Evolutionary conservation across 2,888 invertebrate genomes (phyloP).

Genomic region (Laspeyria flexula): DNA sequence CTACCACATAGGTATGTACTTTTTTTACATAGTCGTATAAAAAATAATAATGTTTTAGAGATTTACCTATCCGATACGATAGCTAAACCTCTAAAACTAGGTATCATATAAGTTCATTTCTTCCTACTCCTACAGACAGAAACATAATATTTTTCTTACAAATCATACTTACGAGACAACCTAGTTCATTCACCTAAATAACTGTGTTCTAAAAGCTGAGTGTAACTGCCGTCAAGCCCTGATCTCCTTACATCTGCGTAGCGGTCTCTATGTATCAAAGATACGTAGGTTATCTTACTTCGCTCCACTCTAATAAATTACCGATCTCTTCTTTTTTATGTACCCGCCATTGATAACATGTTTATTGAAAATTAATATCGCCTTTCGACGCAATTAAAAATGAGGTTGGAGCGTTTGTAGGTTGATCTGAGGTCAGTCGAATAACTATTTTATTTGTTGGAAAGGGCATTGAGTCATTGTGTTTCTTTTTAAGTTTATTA

Average conservation of each 20-base stretch:
- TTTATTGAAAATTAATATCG: slow-evolving; percentile 79
- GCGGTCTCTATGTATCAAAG: slow-evolving; percentile 33
- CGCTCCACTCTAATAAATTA: slow-evolving; percentile 66
- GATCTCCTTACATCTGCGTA: slow-evolving; percentile 18
- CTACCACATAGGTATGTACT: too few relatives aligned
- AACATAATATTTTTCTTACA: too few relatives aligned
- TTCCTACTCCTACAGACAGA: too few relatives aligned
- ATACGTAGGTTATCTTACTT: slow-evolving; percentile 63
- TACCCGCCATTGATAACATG: slow-evolving; percentile 69
- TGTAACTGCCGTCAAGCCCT: not conserved
- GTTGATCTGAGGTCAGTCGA: slow-evolving; percentile 46
- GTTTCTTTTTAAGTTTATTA: not conserved
- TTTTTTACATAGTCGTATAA: too few relatives aligned
- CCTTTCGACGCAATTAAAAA: slow-evolving; percentile 71
- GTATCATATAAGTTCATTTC: too few relatives aligned
- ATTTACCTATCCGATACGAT: too few relatives aligned
- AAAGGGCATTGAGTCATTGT: not conserved
- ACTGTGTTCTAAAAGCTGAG: too few relatives aligned
- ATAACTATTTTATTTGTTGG: not conserved
- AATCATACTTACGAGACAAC: too few relatives aligned
- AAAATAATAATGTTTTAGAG: too few relatives aligned
- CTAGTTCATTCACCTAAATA: too few relatives aligned
- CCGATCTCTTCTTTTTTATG: slow-evolving; percentile 55
- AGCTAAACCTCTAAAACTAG: too few relatives aligned
- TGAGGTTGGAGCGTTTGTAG: slow-evolving; percentile 57